Evolutionary conservation across 2,888 invertebrate genomes (phyloP), one percentile per base, ranked within the genome.

Genomic region (Hipparchia sbordonii): DNA sequence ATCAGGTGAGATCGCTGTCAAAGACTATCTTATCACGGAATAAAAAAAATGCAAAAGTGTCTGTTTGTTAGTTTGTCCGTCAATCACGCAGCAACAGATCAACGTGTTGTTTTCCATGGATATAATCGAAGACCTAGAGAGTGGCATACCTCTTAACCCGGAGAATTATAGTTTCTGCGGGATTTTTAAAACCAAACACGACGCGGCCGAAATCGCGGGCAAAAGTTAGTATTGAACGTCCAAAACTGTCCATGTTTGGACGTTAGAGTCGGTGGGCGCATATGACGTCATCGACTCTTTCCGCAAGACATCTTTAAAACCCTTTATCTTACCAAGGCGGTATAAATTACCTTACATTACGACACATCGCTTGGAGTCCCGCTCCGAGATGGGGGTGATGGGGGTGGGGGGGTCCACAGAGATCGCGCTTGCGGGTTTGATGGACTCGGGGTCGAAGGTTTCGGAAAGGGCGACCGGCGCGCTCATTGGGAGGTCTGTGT

Each of bases 401-500:
- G 52, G 72, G 56, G 72, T 13, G 9, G 70, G 69, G 59, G 46
- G 73, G 63, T 56, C 57, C 45, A 13, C 67, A 10, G 45, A 45
- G 67, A 76, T 56, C 6, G 71, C 54, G 51, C 77, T 63, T 2
- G 75, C 63, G 10, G 79, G n/a, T 80, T 91, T 90, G 6, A 92
- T 84, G 0, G 82, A 65, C 79, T 91, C 92, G 0, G 92, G 91
- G 84, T 90, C 90, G 81, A 87, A 84, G 0, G 81, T 73, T 5
- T 82, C 85, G 0, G 81, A 12, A 1, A 87, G 70, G 0, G 83
- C 83, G 0, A 89, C 85, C 0, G 92, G 93, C 1, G 88, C 91
- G 0, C 87, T 80, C 1, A 91, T 84, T 0, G 93, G 92, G 46
- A 93, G 74, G 84, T 93, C 93, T 0, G 89, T 89, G 86, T 92